Evolutionary conservation across 2,888 invertebrate genomes (phyloP).

Genomic region (Euplagia quadripunctaria): DNA sequence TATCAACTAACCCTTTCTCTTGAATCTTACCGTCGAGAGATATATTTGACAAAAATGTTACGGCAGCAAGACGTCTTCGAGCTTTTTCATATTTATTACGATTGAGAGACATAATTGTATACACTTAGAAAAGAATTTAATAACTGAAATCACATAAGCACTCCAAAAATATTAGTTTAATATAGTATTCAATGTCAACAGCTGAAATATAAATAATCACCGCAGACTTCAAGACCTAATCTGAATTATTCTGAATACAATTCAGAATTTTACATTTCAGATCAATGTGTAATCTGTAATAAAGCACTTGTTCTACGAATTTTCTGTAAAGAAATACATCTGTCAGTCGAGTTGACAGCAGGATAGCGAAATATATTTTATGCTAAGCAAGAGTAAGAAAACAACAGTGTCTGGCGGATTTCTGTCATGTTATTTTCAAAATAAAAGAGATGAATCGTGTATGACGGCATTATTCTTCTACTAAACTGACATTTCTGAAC

Average conservation of each 20-base stretch:
- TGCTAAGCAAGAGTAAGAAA: no score
- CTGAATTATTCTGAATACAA: no score
- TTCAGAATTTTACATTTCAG: background rate
- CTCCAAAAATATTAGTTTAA: background rate
- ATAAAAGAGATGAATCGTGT: no score
- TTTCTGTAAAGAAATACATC: background rate
- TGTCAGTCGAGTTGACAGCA: background rate
- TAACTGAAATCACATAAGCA: background rate
- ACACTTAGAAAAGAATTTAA: background rate
- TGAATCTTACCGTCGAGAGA: constrained; percentile 96
- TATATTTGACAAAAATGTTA: constrained; percentile 98
- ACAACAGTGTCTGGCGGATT: no score
- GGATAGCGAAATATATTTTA: background rate
- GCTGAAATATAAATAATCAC: constrained; percentile 10
- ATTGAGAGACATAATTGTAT: constrained; percentile 67
- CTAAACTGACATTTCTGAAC: no score
- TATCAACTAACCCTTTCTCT: constrained; percentile 86
- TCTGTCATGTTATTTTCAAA: no score
- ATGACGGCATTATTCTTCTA: no score
- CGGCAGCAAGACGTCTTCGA: constrained; percentile 95
- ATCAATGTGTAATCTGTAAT: background rate
- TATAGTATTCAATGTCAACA: background rate
- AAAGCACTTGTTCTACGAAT: no score
- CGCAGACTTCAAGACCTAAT: background rate
- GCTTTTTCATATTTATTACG: constrained; percentile 89